phyloP scores from a whole-genome alignment of 2,888 invertebrate genomes.

The Machimus atricapillus region DNA sequence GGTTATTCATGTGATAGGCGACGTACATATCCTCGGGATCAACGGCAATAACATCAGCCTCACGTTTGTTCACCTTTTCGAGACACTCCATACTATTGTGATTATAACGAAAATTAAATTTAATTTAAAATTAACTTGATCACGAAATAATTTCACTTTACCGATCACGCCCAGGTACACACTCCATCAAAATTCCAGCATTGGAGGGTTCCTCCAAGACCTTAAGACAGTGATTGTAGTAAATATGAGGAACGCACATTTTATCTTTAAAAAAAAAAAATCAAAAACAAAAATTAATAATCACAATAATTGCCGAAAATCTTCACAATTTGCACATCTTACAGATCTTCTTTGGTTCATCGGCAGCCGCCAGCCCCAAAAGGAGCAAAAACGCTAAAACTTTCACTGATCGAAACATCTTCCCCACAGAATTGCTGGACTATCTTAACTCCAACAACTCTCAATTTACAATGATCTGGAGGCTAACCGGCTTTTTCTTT shows the following conservation, averaged over 20 bases:
- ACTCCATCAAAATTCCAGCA: conserved; percentile 68
- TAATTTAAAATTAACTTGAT: not conserved
- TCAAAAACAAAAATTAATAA: conserved; percentile 1
- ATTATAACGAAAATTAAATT: conserved; percentile 29
- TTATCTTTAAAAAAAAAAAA: conserved; percentile 66
- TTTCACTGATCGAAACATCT: conserved; percentile 23
- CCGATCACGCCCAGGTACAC: conserved; percentile 77
- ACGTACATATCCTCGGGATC: conserved; percentile 91
- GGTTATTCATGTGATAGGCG: conserved; percentile 74
- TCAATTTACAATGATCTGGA: not conserved
- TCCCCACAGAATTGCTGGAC: not conserved
- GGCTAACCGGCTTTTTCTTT: conserved; percentile 19
- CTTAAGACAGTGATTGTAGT: conserved; percentile 69
- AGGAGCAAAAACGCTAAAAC: not conserved
- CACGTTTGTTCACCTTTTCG: conserved; percentile 74
- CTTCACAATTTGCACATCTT: not conserved
- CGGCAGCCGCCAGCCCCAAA: not conserved
- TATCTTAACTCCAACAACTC: not conserved
- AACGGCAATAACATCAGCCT: conserved; percentile 82
- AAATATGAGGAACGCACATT: conserved; percentile 76
- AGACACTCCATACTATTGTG: conserved; percentile 74
- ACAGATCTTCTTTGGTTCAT: conserved; percentile 22
- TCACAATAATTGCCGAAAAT: not conserved
- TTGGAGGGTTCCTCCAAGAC: conserved; percentile 61
- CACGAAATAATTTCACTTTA: conserved; percentile 53